A percentile compares a stretch with the other conserved stretches of the same genome.
phyloP scores from a whole-genome alignment of 2,888 invertebrate species.

The Aphodius granarius region DNA sequence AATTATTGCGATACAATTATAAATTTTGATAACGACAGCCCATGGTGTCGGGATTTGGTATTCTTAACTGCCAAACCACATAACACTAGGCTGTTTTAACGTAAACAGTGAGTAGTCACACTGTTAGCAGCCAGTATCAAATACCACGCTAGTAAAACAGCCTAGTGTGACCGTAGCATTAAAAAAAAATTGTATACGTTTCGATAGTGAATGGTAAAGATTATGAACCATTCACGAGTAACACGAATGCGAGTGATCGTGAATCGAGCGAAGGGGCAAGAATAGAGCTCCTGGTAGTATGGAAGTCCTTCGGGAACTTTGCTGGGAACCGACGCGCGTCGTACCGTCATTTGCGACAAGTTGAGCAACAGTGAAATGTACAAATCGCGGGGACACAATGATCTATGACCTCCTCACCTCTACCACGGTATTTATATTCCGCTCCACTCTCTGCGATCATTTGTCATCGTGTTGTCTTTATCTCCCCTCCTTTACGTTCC shows the following conservation, averaged over 20 bases:
- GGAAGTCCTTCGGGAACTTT: constrained; percentile 5
- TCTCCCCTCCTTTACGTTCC: constrained; percentile 20
- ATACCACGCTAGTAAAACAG: too few species aligned
- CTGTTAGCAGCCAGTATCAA: too few species aligned
- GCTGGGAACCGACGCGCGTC: constrained; percentile 28
- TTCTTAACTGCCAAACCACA: too few species aligned
- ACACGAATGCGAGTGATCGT: too few species aligned
- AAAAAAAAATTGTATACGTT: too few species aligned
- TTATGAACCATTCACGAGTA: too few species aligned
- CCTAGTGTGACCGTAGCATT: too few species aligned
- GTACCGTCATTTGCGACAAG: constrained; percentile 33
- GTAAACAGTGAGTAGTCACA: too few species aligned
- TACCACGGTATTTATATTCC: constrained; percentile 34
- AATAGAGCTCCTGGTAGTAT: constrained; percentile 17
- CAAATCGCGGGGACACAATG: constrained; percentile 40
- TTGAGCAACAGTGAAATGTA: constrained; percentile 38
- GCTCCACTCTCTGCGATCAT: constrained; percentile 29
- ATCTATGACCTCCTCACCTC: constrained; percentile 35
- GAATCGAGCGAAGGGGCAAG: not conserved
- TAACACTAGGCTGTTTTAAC: too few species aligned
- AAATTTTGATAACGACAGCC: not conserved
- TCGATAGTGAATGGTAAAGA: too few species aligned
- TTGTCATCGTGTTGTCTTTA: constrained; percentile 29
- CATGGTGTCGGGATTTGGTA: too few species aligned
- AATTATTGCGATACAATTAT: not conserved